Evolutionary conservation across 2,113 vertebrate genomes (phyloP).

Genomic region (Lycaon pictus): DNA sequence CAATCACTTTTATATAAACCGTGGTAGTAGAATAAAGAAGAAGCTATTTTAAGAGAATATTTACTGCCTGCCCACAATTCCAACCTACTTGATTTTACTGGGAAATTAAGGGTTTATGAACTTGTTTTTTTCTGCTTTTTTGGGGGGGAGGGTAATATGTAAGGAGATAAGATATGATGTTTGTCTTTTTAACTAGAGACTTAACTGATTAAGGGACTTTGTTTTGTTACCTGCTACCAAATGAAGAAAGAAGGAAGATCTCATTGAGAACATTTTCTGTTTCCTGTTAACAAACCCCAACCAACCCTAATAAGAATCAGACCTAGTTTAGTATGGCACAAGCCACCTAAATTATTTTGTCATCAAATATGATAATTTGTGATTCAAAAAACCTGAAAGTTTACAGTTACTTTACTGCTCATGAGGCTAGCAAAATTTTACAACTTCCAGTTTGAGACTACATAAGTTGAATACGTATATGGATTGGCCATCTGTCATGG

Average conservation of each 20-base stretch:
- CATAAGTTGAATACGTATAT: neutral
- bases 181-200: neutral
- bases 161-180: neutral
- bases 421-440: neutral
- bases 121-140: neutral
- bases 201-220: neutral
- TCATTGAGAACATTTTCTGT: neutral
- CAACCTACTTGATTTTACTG: neutral
- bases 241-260: neutral
- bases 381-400: neutral
- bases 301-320: neutral
- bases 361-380: neutral
- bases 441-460: neutral
- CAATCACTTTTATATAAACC: neutral
- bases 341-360: neutral
- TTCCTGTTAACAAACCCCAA: neutral
- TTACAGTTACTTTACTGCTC: neutral
- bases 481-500: neutral
- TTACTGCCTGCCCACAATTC: neutral
- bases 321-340: neutral
- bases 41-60: neutral
- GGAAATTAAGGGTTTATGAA: conserved; percentile 16
- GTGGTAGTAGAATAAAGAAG: neutral
- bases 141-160: neutral
- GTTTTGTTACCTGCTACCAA: neutral